phyloP scores from a whole-genome alignment of 2,797 vertebrate species.

The Coregonus sp. region DNA sequence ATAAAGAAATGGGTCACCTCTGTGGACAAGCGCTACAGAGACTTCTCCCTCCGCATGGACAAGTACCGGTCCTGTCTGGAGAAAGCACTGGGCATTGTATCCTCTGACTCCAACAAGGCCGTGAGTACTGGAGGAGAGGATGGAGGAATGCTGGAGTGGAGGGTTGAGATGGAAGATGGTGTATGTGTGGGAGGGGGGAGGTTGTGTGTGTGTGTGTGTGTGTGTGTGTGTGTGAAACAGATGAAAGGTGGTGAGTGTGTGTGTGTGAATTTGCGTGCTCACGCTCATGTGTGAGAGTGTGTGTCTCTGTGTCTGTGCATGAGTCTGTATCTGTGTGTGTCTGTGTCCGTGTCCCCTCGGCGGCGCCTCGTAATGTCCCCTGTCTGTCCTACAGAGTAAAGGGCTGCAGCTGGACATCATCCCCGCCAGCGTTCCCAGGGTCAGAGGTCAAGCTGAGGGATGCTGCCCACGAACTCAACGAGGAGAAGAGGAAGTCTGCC shows the following conservation, averaged over 20 bases:
- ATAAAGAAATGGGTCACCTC: constrained; percentile 98
- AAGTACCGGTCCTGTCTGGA: constrained; percentile 97
- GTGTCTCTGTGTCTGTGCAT: constrained; percentile 8
- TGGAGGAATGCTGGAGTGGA: not conserved
- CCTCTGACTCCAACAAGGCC: constrained; percentile 95
- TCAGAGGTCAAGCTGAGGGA: constrained; percentile 97
- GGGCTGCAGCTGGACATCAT: constrained; percentile 98
- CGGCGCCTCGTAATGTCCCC: not conserved
- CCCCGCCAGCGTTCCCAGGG: constrained; percentile 87
- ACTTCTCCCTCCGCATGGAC: constrained; percentile 99
- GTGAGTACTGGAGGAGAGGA: constrained; percentile 65
- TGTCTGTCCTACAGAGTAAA: constrained; percentile 83
- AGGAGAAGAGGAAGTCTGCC: constrained; percentile 97
- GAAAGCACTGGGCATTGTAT: constrained; percentile 92
- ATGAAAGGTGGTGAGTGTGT: too few species aligned
- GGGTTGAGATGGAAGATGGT: not conserved
- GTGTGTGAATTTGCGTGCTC: not conserved
- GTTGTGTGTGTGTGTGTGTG: too few species aligned
- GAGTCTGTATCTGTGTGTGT: not conserved
- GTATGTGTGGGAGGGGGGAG: too few species aligned
- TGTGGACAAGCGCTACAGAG: constrained; percentile 96
- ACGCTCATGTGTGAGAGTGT: not conserved
- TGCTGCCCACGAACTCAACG: constrained; percentile 94
- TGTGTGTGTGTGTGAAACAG: not conserved
- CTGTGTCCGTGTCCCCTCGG: constrained; percentile 11